Base-by-base conservation (phyloP, 2,888 invertebrate genomes). In the Calephelis perditalis region DNA sequence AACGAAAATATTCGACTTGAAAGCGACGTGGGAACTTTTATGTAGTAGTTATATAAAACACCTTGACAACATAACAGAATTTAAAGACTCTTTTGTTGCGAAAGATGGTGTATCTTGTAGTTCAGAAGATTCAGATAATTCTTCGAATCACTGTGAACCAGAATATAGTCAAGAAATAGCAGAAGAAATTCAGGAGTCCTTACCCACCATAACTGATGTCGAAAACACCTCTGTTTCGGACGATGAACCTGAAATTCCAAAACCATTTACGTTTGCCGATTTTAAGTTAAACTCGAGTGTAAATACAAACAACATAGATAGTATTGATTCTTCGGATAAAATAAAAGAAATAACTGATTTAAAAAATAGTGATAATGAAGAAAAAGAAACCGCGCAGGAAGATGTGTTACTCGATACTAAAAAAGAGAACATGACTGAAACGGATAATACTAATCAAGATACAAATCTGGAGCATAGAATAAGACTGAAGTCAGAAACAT, bases 21-120 rank as follows among this genome's bases (percentile, higher is more conserved):
- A 93, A 73, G 84, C 87, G 37, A 92, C 93, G 6, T 93, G 93
- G 93, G 93, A 93, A 73, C 74, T 93, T 8, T 81, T 93, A 11
- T 93, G 93, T 57, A 90, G 91, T 62, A 85, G 87, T 65, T 93
- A 93, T 70, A 76, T 92, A 3, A 93, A 87, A 68, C 86, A 86
- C 69, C 69, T 87, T 6, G 82, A 86, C 62, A 78, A 77, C 61
- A 76, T 88, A 2, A 77, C 86, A 0, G 86, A 86, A 66, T 88
- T 87, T 66, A 87, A 91, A 65, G 82, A 86, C 45, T 71, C 75
- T 37, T 82, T 84, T 57, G 67, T 70, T 54, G 65, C 72, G 0
- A 88, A 85, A 71, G 82, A 82, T 44, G 75, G 81, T 63, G 74
- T 82, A 47, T 87, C 87, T n/a, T 79, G 72, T 62, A 88, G 85